These are phyloP conservation scores for Cynoglossus semilaevis DNA, from an alignment of 2,113 vertebrate genomes.

Conservation along the genomic window DNA sequence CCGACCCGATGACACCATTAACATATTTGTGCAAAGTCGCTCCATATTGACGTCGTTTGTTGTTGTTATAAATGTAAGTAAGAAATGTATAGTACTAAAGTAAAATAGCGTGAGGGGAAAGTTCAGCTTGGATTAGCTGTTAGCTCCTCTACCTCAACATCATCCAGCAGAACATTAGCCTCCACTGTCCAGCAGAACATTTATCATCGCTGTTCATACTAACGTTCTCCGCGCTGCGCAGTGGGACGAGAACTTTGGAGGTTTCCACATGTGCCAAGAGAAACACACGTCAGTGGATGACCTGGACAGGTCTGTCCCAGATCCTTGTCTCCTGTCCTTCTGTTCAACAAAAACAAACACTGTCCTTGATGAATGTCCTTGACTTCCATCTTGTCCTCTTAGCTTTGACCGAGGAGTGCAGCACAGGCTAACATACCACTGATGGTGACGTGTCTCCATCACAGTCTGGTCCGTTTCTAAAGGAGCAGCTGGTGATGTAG, in stretches of 20 bases:
- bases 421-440: too few species aligned
- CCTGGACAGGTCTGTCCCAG: background rate
- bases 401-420: too few species aligned
- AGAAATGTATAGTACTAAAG: background rate
- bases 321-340: too few species aligned
- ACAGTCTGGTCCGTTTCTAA: too few species aligned
- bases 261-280: constrained; percentile 4
- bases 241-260: constrained; percentile 4
- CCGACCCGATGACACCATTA: background rate
- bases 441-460: too few species aligned
- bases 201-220: background rate
- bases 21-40: background rate
- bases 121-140: background rate
- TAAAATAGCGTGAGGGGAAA: background rate
- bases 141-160: background rate
- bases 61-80: background rate
- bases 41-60: constrained; percentile 5
- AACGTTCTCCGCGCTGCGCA: background rate
- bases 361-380: too few species aligned
- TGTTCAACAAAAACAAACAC: too few species aligned
- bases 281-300: constrained; percentile 10
- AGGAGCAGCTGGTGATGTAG: too few species aligned
- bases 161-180: background rate
- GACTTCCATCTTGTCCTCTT: too few species aligned
- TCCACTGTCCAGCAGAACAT: background rate